These are phyloP conservation scores for Ginglymostoma cirratum DNA, from an alignment of 2,113 vertebrate genomes.

Conservation along the genomic window DNA sequence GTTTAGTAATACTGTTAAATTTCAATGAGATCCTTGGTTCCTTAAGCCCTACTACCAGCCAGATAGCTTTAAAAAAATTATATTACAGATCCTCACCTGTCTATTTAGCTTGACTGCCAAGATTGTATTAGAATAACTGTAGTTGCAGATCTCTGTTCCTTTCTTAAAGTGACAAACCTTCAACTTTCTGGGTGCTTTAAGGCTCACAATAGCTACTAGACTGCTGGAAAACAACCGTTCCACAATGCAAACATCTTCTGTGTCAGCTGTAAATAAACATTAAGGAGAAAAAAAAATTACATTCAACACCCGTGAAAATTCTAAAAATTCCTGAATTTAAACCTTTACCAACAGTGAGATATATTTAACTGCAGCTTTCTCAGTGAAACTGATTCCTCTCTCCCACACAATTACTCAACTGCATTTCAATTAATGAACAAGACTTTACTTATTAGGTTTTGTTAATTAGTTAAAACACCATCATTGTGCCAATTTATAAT, in stretches of 20 bases:
- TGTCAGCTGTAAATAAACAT: constrained; percentile 67
- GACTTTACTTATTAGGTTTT: neutral
- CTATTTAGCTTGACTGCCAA: constrained; percentile 94
- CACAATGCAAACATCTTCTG: constrained; percentile 95
- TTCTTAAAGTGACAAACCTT: constrained; percentile 99
- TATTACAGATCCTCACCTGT: constrained; percentile 65
- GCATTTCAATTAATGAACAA: neutral
- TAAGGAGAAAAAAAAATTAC: constrained; percentile 2
- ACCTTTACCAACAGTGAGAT: neutral
- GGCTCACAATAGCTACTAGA: constrained; percentile 93
- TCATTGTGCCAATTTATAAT: neutral
- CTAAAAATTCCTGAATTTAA: neutral
- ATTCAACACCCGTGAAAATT: neutral
- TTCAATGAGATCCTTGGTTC: neutral
- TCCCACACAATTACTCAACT: neutral
- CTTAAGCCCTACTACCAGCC: neutral
- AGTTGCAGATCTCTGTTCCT: constrained; percentile 98
- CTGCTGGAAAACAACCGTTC: constrained; percentile 96
- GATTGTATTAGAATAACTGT: constrained; percentile 97
- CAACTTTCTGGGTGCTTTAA: constrained; percentile 95
- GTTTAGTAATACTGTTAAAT: neutral
- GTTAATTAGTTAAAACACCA: neutral
- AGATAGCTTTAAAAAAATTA: neutral
- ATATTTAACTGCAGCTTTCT: neutral
- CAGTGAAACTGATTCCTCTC: neutral